A percentile compares a stretch with the other conserved stretches of the same genome.
Conservation (phyloP, 2,113 vertebrate genomes). For the Orthonyx spaldingii region DNA sequence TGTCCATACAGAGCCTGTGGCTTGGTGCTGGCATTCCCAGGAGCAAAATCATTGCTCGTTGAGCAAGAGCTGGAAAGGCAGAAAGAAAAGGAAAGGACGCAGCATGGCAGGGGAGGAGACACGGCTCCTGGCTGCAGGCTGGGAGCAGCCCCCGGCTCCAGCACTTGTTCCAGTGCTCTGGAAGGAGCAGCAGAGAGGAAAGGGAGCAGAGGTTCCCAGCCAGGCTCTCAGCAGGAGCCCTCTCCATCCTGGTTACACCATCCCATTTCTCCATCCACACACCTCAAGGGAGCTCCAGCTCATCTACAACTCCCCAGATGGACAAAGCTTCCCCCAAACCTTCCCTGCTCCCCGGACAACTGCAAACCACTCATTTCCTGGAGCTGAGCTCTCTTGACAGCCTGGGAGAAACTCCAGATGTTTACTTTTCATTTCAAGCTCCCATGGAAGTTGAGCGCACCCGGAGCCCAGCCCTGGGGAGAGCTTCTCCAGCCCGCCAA, state of each 20-base stretch:
- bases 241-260: fast-evolving
- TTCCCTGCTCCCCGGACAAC: not conserved
- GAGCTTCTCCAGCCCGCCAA: not conserved
- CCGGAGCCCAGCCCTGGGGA: fast-evolving
- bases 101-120: not conserved
- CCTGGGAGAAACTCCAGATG: not conserved
- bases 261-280: not conserved
- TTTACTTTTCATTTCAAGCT: not conserved
- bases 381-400: not conserved
- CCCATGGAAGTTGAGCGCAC: fast-evolving
- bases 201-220: not conserved
- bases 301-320: fast-evolving
- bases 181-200: not conserved
- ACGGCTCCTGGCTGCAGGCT: not conserved
- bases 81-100: not conserved
- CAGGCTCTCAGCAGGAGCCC: not conserved
- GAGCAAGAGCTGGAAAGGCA: not conserved
- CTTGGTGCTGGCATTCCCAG: not conserved
- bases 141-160: not conserved
- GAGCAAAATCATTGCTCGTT: not conserved
- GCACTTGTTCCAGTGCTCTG: not conserved
- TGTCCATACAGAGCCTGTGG: not conserved
- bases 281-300: not conserved
- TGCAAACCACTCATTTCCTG: not conserved
- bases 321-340: not conserved